Conservation (phyloP, 2,113 vertebrate genomes). For the Nettapus auritus region DNA sequence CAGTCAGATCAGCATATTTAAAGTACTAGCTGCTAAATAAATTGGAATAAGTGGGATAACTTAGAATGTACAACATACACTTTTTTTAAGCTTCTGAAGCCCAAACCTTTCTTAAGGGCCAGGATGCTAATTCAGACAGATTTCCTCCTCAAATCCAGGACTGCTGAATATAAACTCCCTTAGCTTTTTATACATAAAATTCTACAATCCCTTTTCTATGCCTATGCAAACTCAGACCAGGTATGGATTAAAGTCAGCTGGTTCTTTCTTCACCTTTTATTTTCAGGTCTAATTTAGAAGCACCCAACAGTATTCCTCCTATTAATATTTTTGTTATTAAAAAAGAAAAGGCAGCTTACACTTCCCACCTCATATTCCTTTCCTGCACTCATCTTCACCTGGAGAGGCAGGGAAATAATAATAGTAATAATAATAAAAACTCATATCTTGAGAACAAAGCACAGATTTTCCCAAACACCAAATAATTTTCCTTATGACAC, state of each 20-base stretch:
- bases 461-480: neutral
- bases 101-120: neutral
- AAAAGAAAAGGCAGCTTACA: neutral
- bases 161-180: neutral
- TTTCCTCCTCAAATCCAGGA: neutral
- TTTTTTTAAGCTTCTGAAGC: neutral
- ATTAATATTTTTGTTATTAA: neutral
- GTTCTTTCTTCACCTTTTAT: neutral
- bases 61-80: neutral
- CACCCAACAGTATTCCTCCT: neutral
- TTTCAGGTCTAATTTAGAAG: neutral
- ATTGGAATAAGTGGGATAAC: neutral
- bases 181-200: neutral
- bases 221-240: neutral
- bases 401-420: neutral
- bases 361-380: neutral
- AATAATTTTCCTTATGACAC: neutral
- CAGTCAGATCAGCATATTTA: neutral
- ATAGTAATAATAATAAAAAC: neutral
- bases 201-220: neutral
- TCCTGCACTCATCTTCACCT: neutral
- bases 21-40: neutral
- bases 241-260: neutral
- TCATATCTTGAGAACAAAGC: neutral
- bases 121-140: neutral